Evolutionary conservation across 2,113 vertebrate genomes (phyloP).

Genomic region (Colinus virginianus): DNA sequence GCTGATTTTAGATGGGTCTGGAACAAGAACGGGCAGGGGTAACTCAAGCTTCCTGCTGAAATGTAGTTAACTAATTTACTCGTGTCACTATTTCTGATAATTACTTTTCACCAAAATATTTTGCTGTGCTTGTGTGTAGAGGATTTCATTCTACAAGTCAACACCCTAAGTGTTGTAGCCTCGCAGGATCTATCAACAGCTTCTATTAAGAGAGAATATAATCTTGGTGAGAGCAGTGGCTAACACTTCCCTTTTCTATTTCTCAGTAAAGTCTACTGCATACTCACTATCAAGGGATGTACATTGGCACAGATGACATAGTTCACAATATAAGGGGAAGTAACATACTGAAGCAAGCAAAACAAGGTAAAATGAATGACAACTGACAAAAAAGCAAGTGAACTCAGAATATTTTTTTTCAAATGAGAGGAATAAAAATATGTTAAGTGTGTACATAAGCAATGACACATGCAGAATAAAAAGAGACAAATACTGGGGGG

Average conservation of each 20-base stretch:
- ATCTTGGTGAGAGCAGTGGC: slow-evolving; percentile 79
- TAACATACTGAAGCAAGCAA: slow-evolving; percentile 76
- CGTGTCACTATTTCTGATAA: slow-evolving; percentile 85
- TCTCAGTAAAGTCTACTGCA: slow-evolving; percentile 81
- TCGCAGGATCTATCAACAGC: slow-evolving; percentile 83
- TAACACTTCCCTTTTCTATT: slow-evolving; percentile 79
- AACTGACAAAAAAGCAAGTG: slow-evolving; percentile 77
- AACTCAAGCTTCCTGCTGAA: slow-evolving; percentile 80
- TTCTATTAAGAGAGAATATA: slow-evolving; percentile 83
- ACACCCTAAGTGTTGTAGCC: slow-evolving; percentile 80
- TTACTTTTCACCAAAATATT: slow-evolving; percentile 92
- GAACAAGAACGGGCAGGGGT: slow-evolving; percentile 80
- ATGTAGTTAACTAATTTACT: slow-evolving; percentile 82
- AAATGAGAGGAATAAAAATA: slow-evolving; percentile 76
- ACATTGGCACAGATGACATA: slow-evolving; percentile 75
- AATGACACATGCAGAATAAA: slow-evolving; percentile 60
- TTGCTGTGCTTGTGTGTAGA: slow-evolving; percentile 85
- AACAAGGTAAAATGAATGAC: slow-evolving; percentile 78
- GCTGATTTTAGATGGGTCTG: slow-evolving; percentile 80
- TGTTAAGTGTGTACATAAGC: slow-evolving; percentile 66
- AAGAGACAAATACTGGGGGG: slow-evolving; percentile 61
- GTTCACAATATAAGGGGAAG: slow-evolving; percentile 73
- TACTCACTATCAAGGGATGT: slow-evolving; percentile 70
- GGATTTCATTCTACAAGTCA: slow-evolving; percentile 85
- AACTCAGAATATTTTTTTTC: slow-evolving; percentile 69